These are phyloP conservation scores for Darevskia mixta DNA, from an alignment of 2,797 vertebrate genomes.

Conservation along the genomic window DNA sequence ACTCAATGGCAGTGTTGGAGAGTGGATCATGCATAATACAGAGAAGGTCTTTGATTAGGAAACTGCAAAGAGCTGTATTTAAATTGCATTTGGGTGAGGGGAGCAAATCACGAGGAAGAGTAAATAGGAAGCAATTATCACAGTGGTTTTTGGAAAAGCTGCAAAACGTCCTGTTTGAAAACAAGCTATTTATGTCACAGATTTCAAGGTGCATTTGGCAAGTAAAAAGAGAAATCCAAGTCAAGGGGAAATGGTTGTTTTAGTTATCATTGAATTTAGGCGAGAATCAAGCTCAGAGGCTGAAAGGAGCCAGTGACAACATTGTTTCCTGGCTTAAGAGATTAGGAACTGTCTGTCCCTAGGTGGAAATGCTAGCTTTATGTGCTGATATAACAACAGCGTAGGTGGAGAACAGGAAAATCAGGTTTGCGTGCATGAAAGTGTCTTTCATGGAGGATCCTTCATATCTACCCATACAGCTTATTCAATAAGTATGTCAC, in stretches of 20 bases:
- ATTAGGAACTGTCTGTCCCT: slow-evolving; percentile 16
- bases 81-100: neutral
- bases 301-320: neutral
- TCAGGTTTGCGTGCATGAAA: neutral
- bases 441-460: neutral
- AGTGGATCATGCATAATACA: too few relatives aligned
- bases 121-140: neutral
- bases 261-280: neutral
- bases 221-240: neutral
- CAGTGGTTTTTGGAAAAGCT: neutral
- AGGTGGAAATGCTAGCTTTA: slow-evolving; percentile 32
- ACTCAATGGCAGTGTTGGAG: too few relatives aligned
- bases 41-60: neutral
- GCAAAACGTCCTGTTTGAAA: fast-evolving
- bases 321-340: neutral
- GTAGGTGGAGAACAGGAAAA: too few relatives aligned
- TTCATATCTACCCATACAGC: neutral
- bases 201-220: slow-evolving; percentile 12
- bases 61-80: neutral
- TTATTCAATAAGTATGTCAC: neutral
- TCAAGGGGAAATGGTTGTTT: neutral
- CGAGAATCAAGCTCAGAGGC: neutral
- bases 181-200: neutral
- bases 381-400: slow-evolving; percentile 10
- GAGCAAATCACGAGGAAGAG: neutral